Base-by-base conservation (phyloP, 1,140 invertebrate species). In the Caenorhabditis remanei region DNA sequence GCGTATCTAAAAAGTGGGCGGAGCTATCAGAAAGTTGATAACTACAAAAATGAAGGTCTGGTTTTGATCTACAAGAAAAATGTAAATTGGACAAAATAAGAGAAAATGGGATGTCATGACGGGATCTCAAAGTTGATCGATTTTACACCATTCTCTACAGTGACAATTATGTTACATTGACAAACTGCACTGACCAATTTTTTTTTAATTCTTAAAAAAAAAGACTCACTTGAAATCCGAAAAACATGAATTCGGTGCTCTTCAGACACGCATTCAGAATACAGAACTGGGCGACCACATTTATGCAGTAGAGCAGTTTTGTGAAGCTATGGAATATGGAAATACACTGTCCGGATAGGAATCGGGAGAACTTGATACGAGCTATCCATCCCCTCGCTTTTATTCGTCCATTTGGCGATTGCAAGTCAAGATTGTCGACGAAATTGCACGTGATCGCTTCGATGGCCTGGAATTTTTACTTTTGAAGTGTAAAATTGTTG, bases 201-300 rank as follows among this genome's bases (percentile, higher is more conserved):
- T 32, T 32, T 32, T 32, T 2, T n/a, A n/a, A n/a, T n/a, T n/a
- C n/a, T 4, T 32, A 32, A 63, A n/a, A 63, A 32, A n/a, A 63
- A 11, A 63, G 1, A 21, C 61, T 63, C 5, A 63, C 97, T 93
- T 98, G 96, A 92, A 98, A 95, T 85, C 97, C 97, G 94, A 98
- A 98, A 89, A 96, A 96, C 92, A 98, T 94, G 58, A 92, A 90
- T 92, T 97, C 96, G 65, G 96, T 96, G 93, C 97, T 97, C 94
- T 91, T 94, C 92, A 98, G 97, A 94, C 98, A 98, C 85, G 95
- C 95, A 94, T 98, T 96, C 96, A 98, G 97, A 93, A 98, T 94
- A 94, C 97, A 97, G 96, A 98, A 97, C 95, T 98, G 97, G 93
- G 96, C 96, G 93, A 98, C 94, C 92, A 98, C 96, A 94, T 98